Base-by-base conservation (phyloP, 2,797 vertebrate genomes). In the Paratrypauchen microcephalus region DNA sequence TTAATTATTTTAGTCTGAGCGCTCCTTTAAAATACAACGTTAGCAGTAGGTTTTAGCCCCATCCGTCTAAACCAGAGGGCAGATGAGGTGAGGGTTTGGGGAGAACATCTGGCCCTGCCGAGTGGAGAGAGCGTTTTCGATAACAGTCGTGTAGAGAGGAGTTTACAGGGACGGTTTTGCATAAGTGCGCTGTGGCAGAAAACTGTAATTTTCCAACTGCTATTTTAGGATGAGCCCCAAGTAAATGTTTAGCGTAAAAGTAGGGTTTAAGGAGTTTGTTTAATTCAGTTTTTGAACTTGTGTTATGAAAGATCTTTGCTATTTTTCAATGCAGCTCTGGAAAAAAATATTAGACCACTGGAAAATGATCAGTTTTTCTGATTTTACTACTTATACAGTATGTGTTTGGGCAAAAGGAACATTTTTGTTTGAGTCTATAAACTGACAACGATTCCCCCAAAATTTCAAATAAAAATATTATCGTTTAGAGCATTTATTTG, bases 1-100 rank as follows among this genome's bases (percentile, higher is more conserved):
- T n/a, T n/a, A n/a, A n/a, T n/a, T 36, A 23, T 41, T 55, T 23
- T 7, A 3, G 36, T 12, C 3, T 1, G n/a, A 62, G n/a, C 2
- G 41, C 18, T 15, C 15, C 48, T 36, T 66, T 66, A 66, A 52
- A 66, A 52, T 52, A 65, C 26, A 52, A 65, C 47, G 4, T 19
- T 21, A 0, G 28, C 11, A 26, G 48, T n/a, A 13, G 23, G 48
- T 36, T 66, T 15, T 4, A 13, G 48, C 48, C 48, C 19, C 26
- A 5, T 52, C 11, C 24, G 23, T 63, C 23, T 12, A 52, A 52
- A 18, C n/a, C 6, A 0, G 15, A 47, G 45, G 63, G 21, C 39
- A 18, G 11, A 15, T 11, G 61, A 24, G 41, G 21, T 26, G 39
- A 45, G 41, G 3, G 23, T 48, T 6, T 19, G 21, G 2, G 16